Percentiles rank a stretch among this genome's conserved stretches.
phyloP scores from a whole-genome alignment of 2,113 vertebrate species.

The Xenopus borealis region DNA sequence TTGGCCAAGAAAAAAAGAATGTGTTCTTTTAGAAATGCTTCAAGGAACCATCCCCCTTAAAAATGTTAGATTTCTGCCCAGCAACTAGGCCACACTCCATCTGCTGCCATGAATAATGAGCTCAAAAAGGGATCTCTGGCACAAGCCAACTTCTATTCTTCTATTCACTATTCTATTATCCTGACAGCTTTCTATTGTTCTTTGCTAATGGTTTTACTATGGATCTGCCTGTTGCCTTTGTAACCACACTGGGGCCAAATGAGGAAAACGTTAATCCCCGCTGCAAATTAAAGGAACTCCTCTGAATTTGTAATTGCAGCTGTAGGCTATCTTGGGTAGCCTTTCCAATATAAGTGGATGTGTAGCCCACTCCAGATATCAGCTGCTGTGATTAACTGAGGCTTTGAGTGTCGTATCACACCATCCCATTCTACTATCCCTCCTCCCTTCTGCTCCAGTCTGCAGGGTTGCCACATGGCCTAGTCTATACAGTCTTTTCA shows the following conservation, averaged over 20 bases:
- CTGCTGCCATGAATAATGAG: slow-evolving; percentile 69
- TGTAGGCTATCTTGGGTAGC: slow-evolving; percentile 56
- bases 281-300: slow-evolving; percentile 60
- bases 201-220: slow-evolving; percentile 69
- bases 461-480: slow-evolving; percentile 57
- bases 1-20: background rate
- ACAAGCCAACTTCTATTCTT: slow-evolving; percentile 65
- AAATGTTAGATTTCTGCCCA: slow-evolving; percentile 60
- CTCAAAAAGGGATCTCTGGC: slow-evolving; percentile 57
- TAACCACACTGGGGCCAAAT: slow-evolving; percentile 51
- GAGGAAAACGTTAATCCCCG: slow-evolving; percentile 56
- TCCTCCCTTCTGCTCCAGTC: background rate
- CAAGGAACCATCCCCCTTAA: slow-evolving; percentile 20
- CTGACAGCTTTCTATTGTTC: slow-evolving; percentile 71
- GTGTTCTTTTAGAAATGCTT: background rate
- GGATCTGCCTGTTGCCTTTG: slow-evolving; percentile 68
- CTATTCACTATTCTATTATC: slow-evolving; percentile 62
- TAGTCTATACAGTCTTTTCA: slow-evolving; percentile 59
- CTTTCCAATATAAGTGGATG: slow-evolving; percentile 53
- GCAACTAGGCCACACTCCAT: slow-evolving; percentile 73
- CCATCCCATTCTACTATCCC: slow-evolving; percentile 56
- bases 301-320: slow-evolving; percentile 62
- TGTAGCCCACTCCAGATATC: slow-evolving; percentile 54
- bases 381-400: slow-evolving; percentile 62
- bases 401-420: slow-evolving; percentile 61